Percentiles rank a stretch among this genome's conserved stretches.
Evolutionary conservation across 2,113 vertebrate genomes (phyloP).

Genomic region (Bostrychus sinensis): DNA sequence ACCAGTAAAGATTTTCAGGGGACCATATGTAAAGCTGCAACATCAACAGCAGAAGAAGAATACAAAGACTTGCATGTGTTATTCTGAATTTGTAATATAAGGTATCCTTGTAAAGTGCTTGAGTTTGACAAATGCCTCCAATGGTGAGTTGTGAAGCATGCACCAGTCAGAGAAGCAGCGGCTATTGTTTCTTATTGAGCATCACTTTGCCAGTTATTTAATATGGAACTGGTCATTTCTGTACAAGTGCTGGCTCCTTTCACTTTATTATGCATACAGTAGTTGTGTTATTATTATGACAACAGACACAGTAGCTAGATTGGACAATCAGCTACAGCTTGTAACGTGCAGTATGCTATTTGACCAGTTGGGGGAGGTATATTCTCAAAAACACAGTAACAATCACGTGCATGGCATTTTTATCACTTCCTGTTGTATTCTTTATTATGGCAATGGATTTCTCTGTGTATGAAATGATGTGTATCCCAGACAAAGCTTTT

Average conservation of each 20-base stretch:
- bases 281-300: background rate
- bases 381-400: conserved; percentile 19
- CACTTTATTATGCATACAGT: background rate
- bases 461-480: background rate
- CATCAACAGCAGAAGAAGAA: background rate
- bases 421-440: background rate
- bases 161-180: conserved; percentile 5
- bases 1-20: conserved; percentile 5
- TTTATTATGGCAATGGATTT: background rate
- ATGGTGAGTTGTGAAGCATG: conserved; percentile 23
- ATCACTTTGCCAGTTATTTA: background rate
- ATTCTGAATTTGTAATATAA: conserved; percentile 13
- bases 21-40: conserved; percentile 16
- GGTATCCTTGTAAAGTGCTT: conserved; percentile 4
- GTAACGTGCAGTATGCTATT: conserved; percentile 22
- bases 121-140: conserved; percentile 17
- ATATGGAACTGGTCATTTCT: background rate
- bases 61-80: conserved; percentile 13
- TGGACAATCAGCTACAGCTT: conserved; percentile 44
- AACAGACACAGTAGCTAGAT: background rate
- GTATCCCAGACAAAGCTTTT: conserved; percentile 5
- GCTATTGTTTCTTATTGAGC: background rate
- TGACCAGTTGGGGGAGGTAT: conserved; percentile 60
- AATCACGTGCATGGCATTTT: background rate
- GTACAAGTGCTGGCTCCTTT: background rate